A percentile compares a stretch with the other conserved stretches of the same genome.
Evolutionary conservation across 2,797 vertebrate genomes (phyloP).

Genomic region (Acanthopagrus latus): DNA sequence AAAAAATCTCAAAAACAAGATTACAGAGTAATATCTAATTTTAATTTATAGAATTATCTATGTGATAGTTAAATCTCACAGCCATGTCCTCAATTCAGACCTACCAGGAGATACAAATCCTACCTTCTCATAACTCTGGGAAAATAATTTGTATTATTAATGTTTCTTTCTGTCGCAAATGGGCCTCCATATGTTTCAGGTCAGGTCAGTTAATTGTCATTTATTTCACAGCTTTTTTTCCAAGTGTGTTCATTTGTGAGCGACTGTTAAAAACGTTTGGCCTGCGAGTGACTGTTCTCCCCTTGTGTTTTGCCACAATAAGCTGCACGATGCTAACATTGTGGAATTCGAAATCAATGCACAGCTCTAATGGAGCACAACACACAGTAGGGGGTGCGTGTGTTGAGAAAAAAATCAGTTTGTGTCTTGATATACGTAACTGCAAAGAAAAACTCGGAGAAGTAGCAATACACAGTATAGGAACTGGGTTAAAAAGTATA

Average conservation of each 20-base stretch:
- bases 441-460: constrained; percentile 24
- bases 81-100: background rate
- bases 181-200: background rate
- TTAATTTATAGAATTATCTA: background rate
- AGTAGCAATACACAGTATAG: constrained; percentile 40
- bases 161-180: background rate
- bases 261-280: constrained; percentile 13
- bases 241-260: constrained; percentile 5
- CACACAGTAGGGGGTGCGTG: constrained; percentile 14
- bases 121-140: background rate
- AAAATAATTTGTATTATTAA: background rate
- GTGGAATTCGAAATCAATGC: constrained; percentile 36
- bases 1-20: background rate
- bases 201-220: background rate
- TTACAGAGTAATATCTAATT: background rate
- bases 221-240: constrained; percentile 17
- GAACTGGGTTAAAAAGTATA: constrained; percentile 37
- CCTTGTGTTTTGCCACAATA: constrained; percentile 37
- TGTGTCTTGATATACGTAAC: constrained; percentile 41
- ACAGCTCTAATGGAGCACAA: constrained; percentile 46
- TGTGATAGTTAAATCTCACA: background rate
- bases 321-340: constrained; percentile 25
- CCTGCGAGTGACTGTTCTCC: constrained; percentile 22
- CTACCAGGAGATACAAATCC: background rate
- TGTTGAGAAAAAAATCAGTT: constrained; percentile 37